Percentiles rank a stretch among this genome's conserved stretches.
Evolutionary conservation across 2,888 invertebrate species (phyloP).

Genomic region (Troilus luridus): DNA sequence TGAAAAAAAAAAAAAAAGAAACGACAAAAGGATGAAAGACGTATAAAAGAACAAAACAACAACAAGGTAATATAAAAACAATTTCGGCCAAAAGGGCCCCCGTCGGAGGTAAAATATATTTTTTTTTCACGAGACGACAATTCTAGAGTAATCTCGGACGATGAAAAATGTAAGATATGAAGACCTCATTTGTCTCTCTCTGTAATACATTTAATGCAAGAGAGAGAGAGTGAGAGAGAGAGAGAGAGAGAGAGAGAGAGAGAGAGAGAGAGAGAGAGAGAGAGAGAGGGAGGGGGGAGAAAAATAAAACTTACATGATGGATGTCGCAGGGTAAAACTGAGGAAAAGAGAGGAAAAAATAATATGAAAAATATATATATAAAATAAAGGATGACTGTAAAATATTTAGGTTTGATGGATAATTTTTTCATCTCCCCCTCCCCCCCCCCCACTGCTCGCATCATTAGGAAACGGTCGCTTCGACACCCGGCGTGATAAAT

Average conservation of each 20-base stretch:
- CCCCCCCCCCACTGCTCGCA: not conserved
- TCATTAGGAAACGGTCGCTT: slow-evolving; percentile 41
- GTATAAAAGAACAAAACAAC: not conserved
- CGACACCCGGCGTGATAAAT: slow-evolving; percentile 55
- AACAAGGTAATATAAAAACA: slow-evolving; percentile 33
- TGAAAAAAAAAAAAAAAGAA: not conserved
- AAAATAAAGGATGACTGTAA: slow-evolving; percentile 35
- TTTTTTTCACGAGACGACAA: not conserved
- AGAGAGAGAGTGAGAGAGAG: not conserved
- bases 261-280: not conserved
- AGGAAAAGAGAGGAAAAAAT: not conserved
- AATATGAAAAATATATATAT: slow-evolving; percentile 6
- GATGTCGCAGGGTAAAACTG: slow-evolving; percentile 7
- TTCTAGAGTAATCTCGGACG: not conserved
- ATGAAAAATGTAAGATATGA: slow-evolving; percentile 53
- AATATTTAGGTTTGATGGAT: slow-evolving; percentile 53
- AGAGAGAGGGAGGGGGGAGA: not conserved
- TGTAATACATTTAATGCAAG: slow-evolving; percentile 39
- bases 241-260: not conserved
- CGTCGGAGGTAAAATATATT: not conserved
- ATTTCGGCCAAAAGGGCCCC: not conserved
- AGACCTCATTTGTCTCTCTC: slow-evolving; percentile 41
- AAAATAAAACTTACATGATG: slow-evolving; percentile 44
- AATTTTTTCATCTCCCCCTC: slow-evolving; percentile 38
- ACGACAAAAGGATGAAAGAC: not conserved